Percentiles rank a stretch among this genome's conserved stretches.
phyloP scores from a whole-genome alignment of 2,797 vertebrate species.

The Rhynchonycteris naso region DNA sequence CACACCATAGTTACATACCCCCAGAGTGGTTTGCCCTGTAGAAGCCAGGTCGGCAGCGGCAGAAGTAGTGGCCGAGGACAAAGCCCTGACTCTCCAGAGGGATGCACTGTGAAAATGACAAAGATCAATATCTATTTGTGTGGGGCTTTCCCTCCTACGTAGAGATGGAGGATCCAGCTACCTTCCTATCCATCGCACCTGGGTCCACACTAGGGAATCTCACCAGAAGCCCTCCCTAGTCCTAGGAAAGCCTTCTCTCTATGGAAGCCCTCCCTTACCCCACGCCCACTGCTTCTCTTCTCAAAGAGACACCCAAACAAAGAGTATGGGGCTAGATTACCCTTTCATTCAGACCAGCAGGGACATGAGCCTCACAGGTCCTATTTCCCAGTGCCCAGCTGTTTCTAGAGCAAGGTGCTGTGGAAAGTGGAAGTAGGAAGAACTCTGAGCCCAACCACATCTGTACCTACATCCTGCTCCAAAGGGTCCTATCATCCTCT shows the following conservation, averaged over 20 bases:
- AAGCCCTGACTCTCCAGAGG: conserved; percentile 90
- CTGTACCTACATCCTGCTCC: conserved; percentile 11
- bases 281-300: not conserved
- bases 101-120: conserved; percentile 88
- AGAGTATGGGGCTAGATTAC: not conserved
- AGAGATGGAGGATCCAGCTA: not conserved
- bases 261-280: not conserved
- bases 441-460: not conserved
- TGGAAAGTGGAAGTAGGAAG: not conserved
- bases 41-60: conserved; percentile 93
- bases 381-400: not conserved
- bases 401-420: not conserved
- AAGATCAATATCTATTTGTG: not conserved
- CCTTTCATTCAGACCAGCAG: not conserved
- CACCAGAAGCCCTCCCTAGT: not conserved
- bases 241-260: not conserved
- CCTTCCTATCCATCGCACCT: not conserved
- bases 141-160: not conserved
- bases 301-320: conserved; percentile 9
- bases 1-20: conserved; percentile 59
- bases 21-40: conserved; percentile 80
- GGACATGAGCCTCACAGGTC: not conserved
- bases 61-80: conserved; percentile 93
- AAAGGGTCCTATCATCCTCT: not conserved
- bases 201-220: not conserved